Evolutionary conservation across 2,888 invertebrate species (phyloP).

Genomic region (Andrena chrysosceles): DNA sequence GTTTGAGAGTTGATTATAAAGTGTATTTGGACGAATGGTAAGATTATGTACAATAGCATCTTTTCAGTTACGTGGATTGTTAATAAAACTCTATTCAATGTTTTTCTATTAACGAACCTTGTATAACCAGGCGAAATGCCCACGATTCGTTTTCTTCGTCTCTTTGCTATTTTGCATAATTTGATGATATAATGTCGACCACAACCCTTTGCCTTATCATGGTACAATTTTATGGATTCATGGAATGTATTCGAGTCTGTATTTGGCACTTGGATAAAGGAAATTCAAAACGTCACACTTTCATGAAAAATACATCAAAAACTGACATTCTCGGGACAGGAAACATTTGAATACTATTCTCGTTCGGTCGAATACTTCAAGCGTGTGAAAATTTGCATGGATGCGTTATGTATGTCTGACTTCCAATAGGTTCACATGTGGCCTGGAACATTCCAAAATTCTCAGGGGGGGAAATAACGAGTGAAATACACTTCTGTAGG

Average conservation of each 20-base stretch:
- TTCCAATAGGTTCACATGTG: background rate
- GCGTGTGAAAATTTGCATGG: background rate
- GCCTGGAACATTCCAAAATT: constrained; percentile 41
- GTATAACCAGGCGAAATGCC: constrained; percentile 55
- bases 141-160: constrained; percentile 9
- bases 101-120: constrained; percentile 57
- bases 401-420: background rate
- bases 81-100: background rate
- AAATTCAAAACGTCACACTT: constrained; percentile 11
- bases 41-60: background rate
- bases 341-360: constrained; percentile 51
- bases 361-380: constrained; percentile 24
- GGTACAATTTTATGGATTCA: constrained; percentile 28
- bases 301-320: constrained; percentile 33
- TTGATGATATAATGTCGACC: constrained; percentile 39
- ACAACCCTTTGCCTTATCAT: constrained; percentile 24
- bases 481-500: too few relatives aligned
- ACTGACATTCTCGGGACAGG: constrained; percentile 21
- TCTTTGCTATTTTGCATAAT: constrained; percentile 54
- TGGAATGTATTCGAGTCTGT: background rate
- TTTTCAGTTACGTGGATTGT: background rate
- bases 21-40: background rate
- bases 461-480: background rate
- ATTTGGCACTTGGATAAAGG: constrained; percentile 9
- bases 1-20: background rate